Conservation (phyloP, 2,888 invertebrate species). For the Sericinus montela region DNA sequence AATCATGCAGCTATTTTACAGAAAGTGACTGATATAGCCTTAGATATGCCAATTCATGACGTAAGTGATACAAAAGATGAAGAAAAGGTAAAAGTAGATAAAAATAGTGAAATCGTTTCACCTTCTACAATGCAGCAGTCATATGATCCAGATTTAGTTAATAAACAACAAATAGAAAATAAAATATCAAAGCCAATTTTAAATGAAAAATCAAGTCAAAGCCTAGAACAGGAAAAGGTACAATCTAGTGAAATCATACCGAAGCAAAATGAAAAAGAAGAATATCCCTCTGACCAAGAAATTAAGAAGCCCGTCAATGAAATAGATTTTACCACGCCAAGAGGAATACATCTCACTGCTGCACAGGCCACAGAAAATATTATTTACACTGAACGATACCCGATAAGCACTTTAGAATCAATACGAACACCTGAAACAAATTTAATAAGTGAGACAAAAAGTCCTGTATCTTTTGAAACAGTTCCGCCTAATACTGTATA, state of each 20-base stretch:
- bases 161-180: neutral
- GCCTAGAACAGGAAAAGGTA: neutral
- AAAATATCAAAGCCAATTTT: neutral
- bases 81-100: neutral
- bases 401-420: neutral
- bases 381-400: neutral
- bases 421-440: neutral
- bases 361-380: neutral
- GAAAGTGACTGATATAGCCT: neutral
- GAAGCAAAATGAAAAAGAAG: neutral
- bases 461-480: too few relatives aligned
- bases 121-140: neutral
- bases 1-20: slow-evolving; percentile 29
- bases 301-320: neutral
- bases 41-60: neutral
- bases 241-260: neutral
- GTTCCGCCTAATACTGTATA: neutral
- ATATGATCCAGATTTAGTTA: neutral
- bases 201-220: neutral
- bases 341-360: neutral
- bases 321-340: neutral
- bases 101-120: neutral
- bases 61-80: neutral
- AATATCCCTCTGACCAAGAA: neutral
- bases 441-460: too few relatives aligned